A percentile compares a stretch with the other conserved stretches of the same genome.
Conservation (phyloP, 1,140 invertebrate genomes). For the Scaptomyza pallida region DNA sequence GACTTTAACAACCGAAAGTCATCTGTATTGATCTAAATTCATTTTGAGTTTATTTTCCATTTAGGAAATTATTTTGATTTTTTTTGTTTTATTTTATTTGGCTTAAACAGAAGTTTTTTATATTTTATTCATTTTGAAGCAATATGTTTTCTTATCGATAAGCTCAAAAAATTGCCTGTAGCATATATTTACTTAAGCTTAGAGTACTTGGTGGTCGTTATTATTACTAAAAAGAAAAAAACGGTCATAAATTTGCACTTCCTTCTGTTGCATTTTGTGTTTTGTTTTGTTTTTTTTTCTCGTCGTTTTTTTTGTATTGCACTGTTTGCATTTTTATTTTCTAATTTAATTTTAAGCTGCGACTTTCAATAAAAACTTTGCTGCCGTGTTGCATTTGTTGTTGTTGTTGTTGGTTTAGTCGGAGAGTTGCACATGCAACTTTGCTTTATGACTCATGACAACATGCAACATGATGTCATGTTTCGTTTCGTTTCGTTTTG, state of each 20-base stretch:
- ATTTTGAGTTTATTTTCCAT: no score
- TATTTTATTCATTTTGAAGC: no score
- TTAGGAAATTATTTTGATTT: no score
- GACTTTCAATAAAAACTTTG: constrained; percentile 55
- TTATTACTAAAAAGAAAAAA: neutral
- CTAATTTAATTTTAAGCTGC: constrained; percentile 72
- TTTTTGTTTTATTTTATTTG: no score
- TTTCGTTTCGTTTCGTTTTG: constrained; percentile 49
- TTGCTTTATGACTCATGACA: constrained; percentile 82
- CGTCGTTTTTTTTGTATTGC: no score
- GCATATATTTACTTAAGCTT: neutral
- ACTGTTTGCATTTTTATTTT: constrained; percentile 59
- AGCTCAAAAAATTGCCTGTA: no score
- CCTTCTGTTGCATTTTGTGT: constrained; percentile 38
- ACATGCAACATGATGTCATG: constrained; percentile 76
- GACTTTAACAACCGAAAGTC: no score
- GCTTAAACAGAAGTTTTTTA: no score
- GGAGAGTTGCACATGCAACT: constrained; percentile 62
- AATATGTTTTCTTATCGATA: no score
- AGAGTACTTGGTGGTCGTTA: constrained; percentile 21
- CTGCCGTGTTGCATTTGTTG: constrained; percentile 37
- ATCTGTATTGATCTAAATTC: no score
- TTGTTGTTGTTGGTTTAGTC: constrained; percentile 24
- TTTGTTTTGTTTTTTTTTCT: constrained; percentile 11
- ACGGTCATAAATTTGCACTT: constrained; percentile 21